Evolutionary conservation across 64 coral and sea anemone species (phyloP), one percentile per base, ranked within the genome.

Genomic region (Actinia tenebrosa): DNA sequence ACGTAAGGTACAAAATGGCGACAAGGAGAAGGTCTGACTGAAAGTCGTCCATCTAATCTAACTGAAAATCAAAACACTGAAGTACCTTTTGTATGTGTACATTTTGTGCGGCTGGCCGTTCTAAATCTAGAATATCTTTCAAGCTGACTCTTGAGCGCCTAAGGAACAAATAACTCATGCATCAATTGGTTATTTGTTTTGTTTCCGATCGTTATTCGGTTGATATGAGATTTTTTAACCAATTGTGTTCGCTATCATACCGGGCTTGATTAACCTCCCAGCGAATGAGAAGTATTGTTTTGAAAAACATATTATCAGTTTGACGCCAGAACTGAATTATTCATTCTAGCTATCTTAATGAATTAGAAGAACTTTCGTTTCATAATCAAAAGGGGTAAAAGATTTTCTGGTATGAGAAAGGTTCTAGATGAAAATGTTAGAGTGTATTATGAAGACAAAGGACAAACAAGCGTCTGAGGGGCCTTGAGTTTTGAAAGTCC

Each of bases 41-140:
- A n/a, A 81, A 81, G 50, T 81, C 79, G 50, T 81, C 79, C 79
- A 81, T 81, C 13, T 30, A 30, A 75, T 75, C 69, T 30, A 42
- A 15, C 69, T 75, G 11, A 37, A 15, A 75, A 42, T 30, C 69
- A 25, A 30, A 75, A 42, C 25, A 42, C 25, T 15, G 10, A 37
- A 75, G 20, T 75, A 7, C 69, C 37, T 75, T 69, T n/a, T 75
- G 25, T 42, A 26, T 75, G 16, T 75, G 11, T 10, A n/a, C 11
- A 13, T 37, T 37, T 37, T 37, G 30, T 37, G 30, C 30, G 30
- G 30, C 30, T 37, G 30, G 3, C 69, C 42, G 10, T 1, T 75
- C 19, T 75, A 42, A 27, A 11, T 75, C 69, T 30, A 75, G 25
- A 42, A 75, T 42, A 42, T 42, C 69, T 75, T 22, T 30, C 69